Percentiles rank a stretch among this genome's conserved stretches.
phyloP scores from a whole-genome alignment of 2,888 invertebrate genomes.

The Dromius quadrimaculatus region DNA sequence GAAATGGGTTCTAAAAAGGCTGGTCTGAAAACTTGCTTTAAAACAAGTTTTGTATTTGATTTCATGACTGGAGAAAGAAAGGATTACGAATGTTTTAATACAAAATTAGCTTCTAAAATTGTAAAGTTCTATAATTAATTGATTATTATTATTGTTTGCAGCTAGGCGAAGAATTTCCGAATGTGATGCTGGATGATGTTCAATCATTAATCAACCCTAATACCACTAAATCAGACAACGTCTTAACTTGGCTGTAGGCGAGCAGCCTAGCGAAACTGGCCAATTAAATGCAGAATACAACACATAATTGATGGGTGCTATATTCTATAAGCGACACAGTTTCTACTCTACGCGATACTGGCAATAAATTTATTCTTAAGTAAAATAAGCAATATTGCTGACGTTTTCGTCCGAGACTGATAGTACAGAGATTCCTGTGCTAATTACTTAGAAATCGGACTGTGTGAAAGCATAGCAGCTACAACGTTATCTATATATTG shows the following conservation, averaged over 20 bases:
- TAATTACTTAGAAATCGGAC: slow-evolving; percentile 19
- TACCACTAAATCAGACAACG: slow-evolving; percentile 87
- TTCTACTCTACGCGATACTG: slow-evolving; percentile 32
- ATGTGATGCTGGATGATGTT: slow-evolving; percentile 86
- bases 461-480: slow-evolving; percentile 33
- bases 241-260: slow-evolving; percentile 85
- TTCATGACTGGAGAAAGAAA: too few species aligned
- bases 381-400: slow-evolving; percentile 15
- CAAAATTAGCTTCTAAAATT: too few species aligned
- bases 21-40: too few species aligned
- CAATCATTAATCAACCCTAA: slow-evolving; percentile 91
- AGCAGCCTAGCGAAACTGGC: not conserved
- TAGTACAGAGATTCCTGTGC: too few species aligned
- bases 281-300: slow-evolving; percentile 16
- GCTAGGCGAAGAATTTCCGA: slow-evolving; percentile 88
- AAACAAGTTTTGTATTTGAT: too few species aligned
- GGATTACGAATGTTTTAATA: too few species aligned
- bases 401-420: slow-evolving; percentile 13
- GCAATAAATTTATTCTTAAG: slow-evolving; percentile 37
- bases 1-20: not conserved
- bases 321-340: slow-evolving; percentile 32
- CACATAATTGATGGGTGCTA: slow-evolving; percentile 43
- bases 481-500: slow-evolving; percentile 40
- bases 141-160: slow-evolving; percentile 65
- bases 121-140: too few species aligned